These are phyloP conservation scores for Hemiprocne comata DNA, from an alignment of 2,113 vertebrate genomes.

Conservation along the genomic window DNA sequence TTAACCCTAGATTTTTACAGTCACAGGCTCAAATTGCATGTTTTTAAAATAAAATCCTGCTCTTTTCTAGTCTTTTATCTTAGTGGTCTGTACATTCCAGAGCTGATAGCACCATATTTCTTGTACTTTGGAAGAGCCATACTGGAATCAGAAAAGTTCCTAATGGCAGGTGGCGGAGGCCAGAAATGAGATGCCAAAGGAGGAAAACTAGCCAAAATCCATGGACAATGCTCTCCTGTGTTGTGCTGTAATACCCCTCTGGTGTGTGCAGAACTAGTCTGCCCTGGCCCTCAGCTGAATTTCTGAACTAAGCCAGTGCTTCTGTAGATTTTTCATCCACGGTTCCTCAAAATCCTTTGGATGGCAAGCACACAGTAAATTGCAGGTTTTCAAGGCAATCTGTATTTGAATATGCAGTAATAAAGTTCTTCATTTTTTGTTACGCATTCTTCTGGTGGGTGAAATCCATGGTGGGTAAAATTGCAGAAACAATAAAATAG, in stretches of 20 bases:
- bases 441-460: background rate
- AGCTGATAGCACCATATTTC: background rate
- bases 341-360: background rate
- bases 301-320: background rate
- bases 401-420: background rate
- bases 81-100: background rate
- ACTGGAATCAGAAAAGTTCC: background rate
- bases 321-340: background rate
- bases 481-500: background rate
- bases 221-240: background rate
- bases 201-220: background rate
- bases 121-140: background rate
- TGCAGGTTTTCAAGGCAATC: background rate
- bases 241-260: no score
- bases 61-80: background rate
- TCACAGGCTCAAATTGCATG: background rate
- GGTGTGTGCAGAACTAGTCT: fast-evolving
- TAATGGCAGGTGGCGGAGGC: background rate
- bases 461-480: background rate
- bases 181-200: background rate
- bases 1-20: background rate
- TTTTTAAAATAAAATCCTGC: background rate
- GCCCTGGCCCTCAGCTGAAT: fast-evolving
- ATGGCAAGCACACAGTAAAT: background rate
- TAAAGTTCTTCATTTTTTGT: background rate